phyloP scores from a whole-genome alignment of 2,888 invertebrate genomes.

The Drosophila neutralis region DNA sequence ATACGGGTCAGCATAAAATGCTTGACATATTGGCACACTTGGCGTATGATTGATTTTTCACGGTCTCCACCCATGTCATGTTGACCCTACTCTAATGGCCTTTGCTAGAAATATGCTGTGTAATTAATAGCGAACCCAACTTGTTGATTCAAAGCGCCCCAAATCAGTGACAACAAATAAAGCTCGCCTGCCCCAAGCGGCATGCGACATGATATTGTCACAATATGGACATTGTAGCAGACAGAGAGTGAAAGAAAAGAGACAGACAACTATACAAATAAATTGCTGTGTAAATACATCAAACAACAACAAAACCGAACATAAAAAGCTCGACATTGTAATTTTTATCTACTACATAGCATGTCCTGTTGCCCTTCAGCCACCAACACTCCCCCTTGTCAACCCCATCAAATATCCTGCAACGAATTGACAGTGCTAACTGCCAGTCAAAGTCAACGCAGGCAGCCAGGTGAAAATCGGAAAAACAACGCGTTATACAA shows the following conservation, averaged over 20 bases:
- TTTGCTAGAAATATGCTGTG: slow-evolving; percentile 19
- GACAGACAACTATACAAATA: slow-evolving; percentile 56
- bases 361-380: slow-evolving; percentile 24
- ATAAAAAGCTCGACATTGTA: slow-evolving; percentile 55
- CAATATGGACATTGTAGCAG: slow-evolving; percentile 27
- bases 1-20: slow-evolving; percentile 63
- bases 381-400: neutral
- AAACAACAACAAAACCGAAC: slow-evolving; percentile 37
- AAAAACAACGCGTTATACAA: slow-evolving; percentile 68
- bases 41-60: slow-evolving; percentile 70
- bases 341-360: slow-evolving; percentile 63
- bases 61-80: slow-evolving; percentile 31
- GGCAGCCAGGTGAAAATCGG: slow-evolving; percentile 66
- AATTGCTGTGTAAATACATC: slow-evolving; percentile 63
- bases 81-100: slow-evolving; percentile 10
- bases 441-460: slow-evolving; percentile 57
- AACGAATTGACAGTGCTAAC: slow-evolving; percentile 46
- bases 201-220: slow-evolving; percentile 48
- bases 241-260: slow-evolving; percentile 20
- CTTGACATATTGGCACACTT: slow-evolving; percentile 76
- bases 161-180: slow-evolving; percentile 31
- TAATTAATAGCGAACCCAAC: slow-evolving; percentile 53
- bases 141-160: slow-evolving; percentile 61
- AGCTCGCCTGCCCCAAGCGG: slow-evolving; percentile 13
- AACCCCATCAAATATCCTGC: neutral